Base-by-base conservation (phyloP, 2,888 invertebrate species). In the Scaptomyza polygonia region DNA sequence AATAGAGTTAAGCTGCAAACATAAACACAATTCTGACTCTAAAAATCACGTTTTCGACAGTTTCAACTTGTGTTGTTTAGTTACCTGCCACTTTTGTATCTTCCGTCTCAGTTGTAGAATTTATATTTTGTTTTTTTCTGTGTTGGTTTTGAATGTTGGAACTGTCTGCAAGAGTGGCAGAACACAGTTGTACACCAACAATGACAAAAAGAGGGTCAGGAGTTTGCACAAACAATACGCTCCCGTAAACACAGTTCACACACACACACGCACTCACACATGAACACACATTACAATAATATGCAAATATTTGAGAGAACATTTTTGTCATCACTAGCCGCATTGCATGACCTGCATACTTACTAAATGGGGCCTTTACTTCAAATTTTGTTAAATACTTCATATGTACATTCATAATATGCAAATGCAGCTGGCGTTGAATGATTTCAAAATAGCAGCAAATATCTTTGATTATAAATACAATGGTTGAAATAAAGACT, bases 131-230 rank as follows among this genome's bases (percentile, higher is more conserved):
- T 61, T 25, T 25, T 21, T 12, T 66, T 54, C 47, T 66, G 44
- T 73, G 69, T 69, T 79, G 67, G 63, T 63, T 86, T 80, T 63
- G 83, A 86, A 81, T 86, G 81, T 83, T 86, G 77, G 73, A 81
- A 72, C 80, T 86, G 84, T 81, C 77, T 79, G 83, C 86, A 86
- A 77, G 86, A 79, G 71, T 64, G 80, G 61, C 69, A 76, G 56
- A 55, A 58, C 64, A 71, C 70, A 70, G 80, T 67, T 67, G 59
- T 62, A 36, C 62, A 61, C 47, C 66, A 68, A 48, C 64, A 67
- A 36, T 71, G 66, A 51, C 48, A 64, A 53, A 72, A 63, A 79
- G 64, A 63, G 75, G 83, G 80, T 67, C 80, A 77, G 71, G 67
- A 64, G 71, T 64, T 67, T 57, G 68, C 70, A 68, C 69, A 58